Evolutionary conservation across 2,888 invertebrate genomes (phyloP).

Genomic region (Nycteola revayana): DNA sequence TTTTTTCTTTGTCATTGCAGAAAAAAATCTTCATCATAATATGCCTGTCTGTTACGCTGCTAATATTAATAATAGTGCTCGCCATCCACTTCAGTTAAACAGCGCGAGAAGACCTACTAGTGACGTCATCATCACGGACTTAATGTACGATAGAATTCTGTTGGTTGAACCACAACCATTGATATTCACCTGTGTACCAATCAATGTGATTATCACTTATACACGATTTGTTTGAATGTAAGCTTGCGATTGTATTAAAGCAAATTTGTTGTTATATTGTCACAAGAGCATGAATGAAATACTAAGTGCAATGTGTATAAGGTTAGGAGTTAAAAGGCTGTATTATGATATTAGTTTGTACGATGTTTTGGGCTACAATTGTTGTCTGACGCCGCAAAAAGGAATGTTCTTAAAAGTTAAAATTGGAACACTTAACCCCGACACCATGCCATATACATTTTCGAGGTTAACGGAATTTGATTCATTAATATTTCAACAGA

Average conservation of each 20-base stretch:
- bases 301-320: conserved; percentile 24
- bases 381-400: no score
- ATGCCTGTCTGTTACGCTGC: conserved; percentile 90
- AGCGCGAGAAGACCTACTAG: conserved; percentile 33
- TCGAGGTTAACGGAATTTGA: no score
- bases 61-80: conserved; percentile 89
- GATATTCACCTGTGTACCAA: conserved; percentile 42
- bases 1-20: conserved; percentile 86
- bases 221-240: conserved; percentile 24
- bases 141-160: conserved; percentile 31
- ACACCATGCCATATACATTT: no score
- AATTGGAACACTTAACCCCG: no score
- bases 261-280: no score
- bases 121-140: conserved; percentile 41
- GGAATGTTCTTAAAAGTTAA: no score
- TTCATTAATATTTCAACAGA: no score
- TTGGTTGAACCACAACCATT: conserved; percentile 35
- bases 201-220: conserved; percentile 16
- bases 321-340: conserved; percentile 30
- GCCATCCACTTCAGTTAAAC: conserved; percentile 59
- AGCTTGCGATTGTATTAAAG: conserved; percentile 21
- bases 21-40: conserved; percentile 94
- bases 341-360: conserved; percentile 24
- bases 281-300: conserved; percentile 24
- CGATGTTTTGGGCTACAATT: not conserved